These are phyloP conservation scores for Brenthis ino DNA, from an alignment of 2,888 invertebrate species.

Conservation along the genomic window DNA sequence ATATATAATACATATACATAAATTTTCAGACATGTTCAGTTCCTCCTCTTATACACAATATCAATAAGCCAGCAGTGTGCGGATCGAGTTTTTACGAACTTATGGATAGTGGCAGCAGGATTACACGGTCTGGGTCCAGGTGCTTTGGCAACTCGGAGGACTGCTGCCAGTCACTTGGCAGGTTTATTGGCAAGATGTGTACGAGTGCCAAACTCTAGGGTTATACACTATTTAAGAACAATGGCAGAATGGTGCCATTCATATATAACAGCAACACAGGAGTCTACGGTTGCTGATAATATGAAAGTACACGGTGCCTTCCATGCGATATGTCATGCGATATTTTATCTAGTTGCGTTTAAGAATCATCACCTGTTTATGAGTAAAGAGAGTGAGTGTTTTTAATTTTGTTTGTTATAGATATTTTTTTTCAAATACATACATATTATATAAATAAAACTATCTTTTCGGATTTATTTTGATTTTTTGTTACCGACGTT, in stretches of 20 bases:
- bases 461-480: too few species aligned
- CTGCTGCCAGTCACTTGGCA: conserved; percentile 70
- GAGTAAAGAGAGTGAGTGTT: conserved; percentile 87
- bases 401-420: background rate
- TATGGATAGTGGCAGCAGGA: conserved; percentile 72
- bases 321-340: conserved; percentile 94
- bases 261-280: conserved; percentile 87
- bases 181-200: conserved; percentile 73
- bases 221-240: conserved; percentile 71
- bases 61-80: conserved; percentile 75
- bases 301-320: conserved; percentile 91
- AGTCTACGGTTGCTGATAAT: conserved; percentile 66
- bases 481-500: too few species aligned
- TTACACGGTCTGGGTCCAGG: conserved; percentile 64
- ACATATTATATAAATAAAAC: too few species aligned
- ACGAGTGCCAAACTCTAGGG: conserved; percentile 64
- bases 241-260: conserved; percentile 92
- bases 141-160: conserved; percentile 64
- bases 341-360: conserved; percentile 96
- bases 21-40: conserved; percentile 73
- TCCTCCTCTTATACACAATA: conserved; percentile 73
- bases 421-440: too few species aligned
- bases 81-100: conserved; percentile 61
- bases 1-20: conserved; percentile 5
- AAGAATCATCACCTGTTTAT: conserved; percentile 91